Evolutionary conservation across 1,140 invertebrate species (phyloP), one percentile per base, ranked within the genome.

Genomic region (Pseudachorutes palmiensis): DNA sequence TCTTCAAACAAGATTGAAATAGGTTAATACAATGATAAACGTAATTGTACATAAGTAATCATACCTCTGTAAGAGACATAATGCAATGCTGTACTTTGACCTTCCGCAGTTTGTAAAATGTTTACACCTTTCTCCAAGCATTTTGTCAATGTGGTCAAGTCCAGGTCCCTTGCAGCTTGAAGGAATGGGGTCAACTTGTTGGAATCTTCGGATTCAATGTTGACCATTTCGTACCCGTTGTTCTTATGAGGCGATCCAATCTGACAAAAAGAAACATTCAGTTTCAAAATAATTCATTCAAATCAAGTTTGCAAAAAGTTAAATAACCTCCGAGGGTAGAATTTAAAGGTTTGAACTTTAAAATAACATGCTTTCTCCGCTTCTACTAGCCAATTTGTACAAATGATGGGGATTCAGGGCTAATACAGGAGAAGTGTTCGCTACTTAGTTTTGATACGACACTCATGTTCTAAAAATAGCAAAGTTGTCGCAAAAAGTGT

Each of bases 211-310:
- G 5, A 5, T 9, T 55, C 24, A 55, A 55, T 3, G 24, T 55
- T 55, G 9, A 55, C 51, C 51, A 55, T 55, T 55, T 55, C 51
- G 51, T 55, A 55, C 3, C 51, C 51, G 36, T 45, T 45, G 36
- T 45, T 12, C 36, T 45, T 19, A 12, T 12, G 36, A 9, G 36
- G 36, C 9, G 36, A 45, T 45, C 19, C 19, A 19, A 45, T 45
- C 36, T 45, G 19, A 45, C n/a, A n/a, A n/a, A n/a, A n/a, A n/a
- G n/a, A n/a, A n/a, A n/a, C n/a, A n/a, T n/a, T n/a, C n/a, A n/a
- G n/a, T n/a, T n/a, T n/a, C n/a, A n/a, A n/a, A n/a, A n/a, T n/a
- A n/a, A n/a, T n/a, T n/a, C n/a, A n/a, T n/a, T n/a, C n/a, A n/a
- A n/a, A n/a, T n/a, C n/a, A n/a, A n/a, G n/a, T n/a, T n/a, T n/a